Evolutionary conservation across 2,113 vertebrate genomes (phyloP).

Genomic region (Marmota monax): DNA sequence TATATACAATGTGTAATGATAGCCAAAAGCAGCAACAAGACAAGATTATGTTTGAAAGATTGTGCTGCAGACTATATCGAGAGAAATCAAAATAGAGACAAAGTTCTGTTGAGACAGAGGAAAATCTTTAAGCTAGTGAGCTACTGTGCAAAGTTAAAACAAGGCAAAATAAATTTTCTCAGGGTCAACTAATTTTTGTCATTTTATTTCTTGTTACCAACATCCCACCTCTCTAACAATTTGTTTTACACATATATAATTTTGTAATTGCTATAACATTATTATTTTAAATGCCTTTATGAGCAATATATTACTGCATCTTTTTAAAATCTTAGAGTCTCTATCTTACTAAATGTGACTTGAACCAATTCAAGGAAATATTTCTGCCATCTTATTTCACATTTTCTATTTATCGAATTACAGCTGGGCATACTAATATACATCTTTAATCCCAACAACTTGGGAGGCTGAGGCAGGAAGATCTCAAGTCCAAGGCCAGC

Average conservation of each 20-base stretch:
- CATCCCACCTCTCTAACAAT: not conserved
- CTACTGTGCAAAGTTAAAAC: not conserved
- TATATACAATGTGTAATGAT: not conserved
- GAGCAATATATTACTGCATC: not conserved
- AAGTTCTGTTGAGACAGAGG: not conserved
- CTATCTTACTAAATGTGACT: constrained; percentile 8
- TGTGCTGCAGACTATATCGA: not conserved
- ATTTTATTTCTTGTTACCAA: constrained; percentile 22
- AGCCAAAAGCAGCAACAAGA: not conserved
- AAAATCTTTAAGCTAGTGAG: not conserved
- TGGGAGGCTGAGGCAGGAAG: too few species aligned
- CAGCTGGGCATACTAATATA: too few species aligned
- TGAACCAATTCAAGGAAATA: not conserved
- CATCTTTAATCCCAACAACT: too few species aligned
- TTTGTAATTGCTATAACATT: constrained; percentile 12
- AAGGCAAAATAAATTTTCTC: not conserved
- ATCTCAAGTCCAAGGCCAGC: too few species aligned
- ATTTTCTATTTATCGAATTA: not conserved
- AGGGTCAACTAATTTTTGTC: not conserved
- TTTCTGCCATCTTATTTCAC: not conserved
- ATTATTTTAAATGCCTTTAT: not conserved
- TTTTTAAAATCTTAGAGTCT: constrained; percentile 15
- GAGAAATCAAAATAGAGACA: not conserved
- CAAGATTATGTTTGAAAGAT: not conserved
- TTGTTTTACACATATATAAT: constrained; percentile 3